A percentile compares a stretch with the other conserved stretches of the same genome.
Conservation (phyloP, 2,113 vertebrate genomes). For the Bos taurus region DNA sequence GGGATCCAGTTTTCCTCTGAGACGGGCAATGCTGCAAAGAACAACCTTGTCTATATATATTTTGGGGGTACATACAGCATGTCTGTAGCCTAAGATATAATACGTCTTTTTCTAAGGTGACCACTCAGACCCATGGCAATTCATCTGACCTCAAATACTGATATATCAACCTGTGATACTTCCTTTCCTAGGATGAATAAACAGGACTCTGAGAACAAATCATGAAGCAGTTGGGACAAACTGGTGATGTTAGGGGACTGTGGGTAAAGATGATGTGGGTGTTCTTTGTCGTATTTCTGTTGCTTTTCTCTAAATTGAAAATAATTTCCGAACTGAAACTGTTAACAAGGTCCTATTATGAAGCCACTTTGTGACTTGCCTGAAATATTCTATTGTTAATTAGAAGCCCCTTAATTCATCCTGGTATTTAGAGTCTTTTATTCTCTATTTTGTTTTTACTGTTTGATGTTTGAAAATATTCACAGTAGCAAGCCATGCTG, state of each 20-base stretch:
- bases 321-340: not conserved
- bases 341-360: not conserved
- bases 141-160: not conserved
- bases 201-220: not conserved
- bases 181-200: constrained; percentile 12
- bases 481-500: not conserved
- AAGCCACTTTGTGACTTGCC: not conserved
- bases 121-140: not conserved
- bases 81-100: not conserved
- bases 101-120: not conserved
- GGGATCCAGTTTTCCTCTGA: not conserved
- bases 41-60: not conserved
- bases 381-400: not conserved
- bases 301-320: not conserved
- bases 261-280: not conserved
- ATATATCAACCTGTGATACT: not conserved
- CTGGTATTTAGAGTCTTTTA: not conserved
- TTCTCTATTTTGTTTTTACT: not conserved
- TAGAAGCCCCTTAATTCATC: not conserved
- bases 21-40: not conserved
- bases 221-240: not conserved
- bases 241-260: not conserved
- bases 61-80: not conserved
- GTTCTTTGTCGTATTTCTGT: not conserved
- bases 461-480: not conserved